A percentile compares a stretch with the other conserved stretches of the same genome.
These are phyloP conservation scores for Microdon myrmicae DNA, from an alignment of 2,888 invertebrate species.

Conservation along the genomic window DNA sequence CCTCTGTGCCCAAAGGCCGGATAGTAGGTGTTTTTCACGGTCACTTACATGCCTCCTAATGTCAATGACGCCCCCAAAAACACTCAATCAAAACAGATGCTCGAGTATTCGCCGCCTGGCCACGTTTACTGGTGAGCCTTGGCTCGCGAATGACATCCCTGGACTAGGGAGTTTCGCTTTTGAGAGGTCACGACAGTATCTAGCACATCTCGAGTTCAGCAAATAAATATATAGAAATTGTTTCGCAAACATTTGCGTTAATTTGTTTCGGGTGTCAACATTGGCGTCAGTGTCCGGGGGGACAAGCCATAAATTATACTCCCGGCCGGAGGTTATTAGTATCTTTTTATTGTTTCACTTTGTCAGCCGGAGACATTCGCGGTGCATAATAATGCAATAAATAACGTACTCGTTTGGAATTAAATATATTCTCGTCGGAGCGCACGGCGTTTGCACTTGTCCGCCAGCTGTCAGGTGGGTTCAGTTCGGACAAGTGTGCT, in stretches of 20 bases:
- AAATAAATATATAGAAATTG: slow-evolving; percentile 48
- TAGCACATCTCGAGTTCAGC: no score
- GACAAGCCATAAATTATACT: slow-evolving; percentile 40
- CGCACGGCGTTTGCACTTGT: slow-evolving; percentile 16
- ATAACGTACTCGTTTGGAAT: slow-evolving; percentile 43
- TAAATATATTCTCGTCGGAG: slow-evolving; percentile 28
- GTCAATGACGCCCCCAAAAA: slow-evolving; percentile 25
- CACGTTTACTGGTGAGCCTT: no score
- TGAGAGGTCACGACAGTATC: no score
- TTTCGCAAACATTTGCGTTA: slow-evolving; percentile 52
- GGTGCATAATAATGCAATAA: slow-evolving; percentile 46
- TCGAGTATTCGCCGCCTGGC: no score
- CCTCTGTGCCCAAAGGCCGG: slow-evolving; percentile 20
- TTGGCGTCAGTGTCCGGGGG: slow-evolving; percentile 6
- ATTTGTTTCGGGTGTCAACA: slow-evolving; percentile 49
- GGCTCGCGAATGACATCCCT: no score
- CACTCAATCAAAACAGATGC: slow-evolving; percentile 16
- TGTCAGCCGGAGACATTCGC: slow-evolving; percentile 37
- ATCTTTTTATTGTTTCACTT: slow-evolving; percentile 31
- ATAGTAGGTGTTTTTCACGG: slow-evolving; percentile 39
- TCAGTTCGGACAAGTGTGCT: no score
- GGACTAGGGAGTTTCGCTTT: no score
- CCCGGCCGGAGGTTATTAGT: slow-evolving; percentile 41
- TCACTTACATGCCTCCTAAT: slow-evolving; percentile 27
- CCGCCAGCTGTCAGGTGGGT: no score